Evolutionary conservation across 2,113 vertebrate genomes (phyloP).

Genomic region (Coptodon rendalli): DNA sequence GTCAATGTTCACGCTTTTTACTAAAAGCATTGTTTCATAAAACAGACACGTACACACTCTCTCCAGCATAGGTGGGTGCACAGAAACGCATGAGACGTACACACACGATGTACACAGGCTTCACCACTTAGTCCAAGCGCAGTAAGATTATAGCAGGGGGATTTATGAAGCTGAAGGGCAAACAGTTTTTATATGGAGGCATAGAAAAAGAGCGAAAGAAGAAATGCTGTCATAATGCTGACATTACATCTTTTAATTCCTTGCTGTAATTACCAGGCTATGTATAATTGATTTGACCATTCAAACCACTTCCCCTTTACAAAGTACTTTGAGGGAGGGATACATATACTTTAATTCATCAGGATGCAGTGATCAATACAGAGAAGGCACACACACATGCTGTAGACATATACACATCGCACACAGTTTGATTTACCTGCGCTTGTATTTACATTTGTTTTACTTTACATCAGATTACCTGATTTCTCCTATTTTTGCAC

Average conservation of each 20-base stretch:
- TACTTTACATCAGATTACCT: neutral
- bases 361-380: constrained; percentile 40
- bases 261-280: constrained; percentile 71
- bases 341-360: constrained; percentile 62
- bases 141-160: constrained; percentile 17
- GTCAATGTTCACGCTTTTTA: constrained; percentile 63
- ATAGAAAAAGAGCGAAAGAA: neutral
- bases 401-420: neutral
- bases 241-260: constrained; percentile 73
- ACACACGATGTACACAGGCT: constrained; percentile 27
- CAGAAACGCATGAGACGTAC: neutral
- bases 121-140: constrained; percentile 34
- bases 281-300: constrained; percentile 73
- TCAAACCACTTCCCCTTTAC: constrained; percentile 65
- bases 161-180: constrained; percentile 34
- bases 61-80: neutral
- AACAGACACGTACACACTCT: neutral
- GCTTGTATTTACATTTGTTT: neutral
- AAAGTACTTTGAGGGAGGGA: constrained; percentile 56
- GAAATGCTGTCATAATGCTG: constrained; percentile 54
- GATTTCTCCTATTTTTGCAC: neutral
- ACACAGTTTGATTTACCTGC: neutral
- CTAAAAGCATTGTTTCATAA: constrained; percentile 74
- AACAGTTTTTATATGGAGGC: constrained; percentile 23
- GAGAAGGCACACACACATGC: neutral